Evolutionary conservation across 2,888 invertebrate species (phyloP), one percentile per base, ranked within the genome.

Genomic region (Eugnorisma glareosa): DNA sequence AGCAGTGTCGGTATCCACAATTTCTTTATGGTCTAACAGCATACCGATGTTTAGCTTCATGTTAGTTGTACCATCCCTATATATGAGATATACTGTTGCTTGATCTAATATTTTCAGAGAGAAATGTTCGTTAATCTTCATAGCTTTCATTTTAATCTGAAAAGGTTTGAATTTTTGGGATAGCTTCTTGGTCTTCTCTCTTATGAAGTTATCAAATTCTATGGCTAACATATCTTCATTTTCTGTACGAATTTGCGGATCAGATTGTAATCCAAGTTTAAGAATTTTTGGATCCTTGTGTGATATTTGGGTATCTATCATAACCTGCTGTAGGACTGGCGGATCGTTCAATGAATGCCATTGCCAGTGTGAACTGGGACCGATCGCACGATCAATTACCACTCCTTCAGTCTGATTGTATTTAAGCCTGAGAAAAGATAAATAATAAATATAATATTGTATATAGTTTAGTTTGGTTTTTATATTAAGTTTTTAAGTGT

Each of bases 1-100:
- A 21, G 92, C 91, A 31, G 91, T 93, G 75, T 93, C 94, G 0
- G 93, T 97, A 92, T 94, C 97, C 85, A 92, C 95, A 88, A 92
- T 97, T 93, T 93, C 97, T 93, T 93, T 95, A 91, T 94, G 96
- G 93, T 94, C 97, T 92, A 95, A 93, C 89, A 91, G 93, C 97
- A 94, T 97, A 89, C 94, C 97, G 89, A 92, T 91, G 82, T 96
- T 96, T 45, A 96, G 78, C 89, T 95, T 96, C 57, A 96, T 82
- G 86, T 94, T 95, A 10, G 93, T 93, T 28, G 92, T 88, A 5
- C 96, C 95, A 79, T 96, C 96, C 83, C 95, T 92, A 82, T 91
- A 96, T 61, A 94, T 92, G 8, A 96, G 89, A 86, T 96, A 95
- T 57, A 96, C 88, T 13, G 93, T 93, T 2, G 95, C 94, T 87